Base-by-base conservation (phyloP, 2,113 vertebrate species). In the Xerus inauris region DNA sequence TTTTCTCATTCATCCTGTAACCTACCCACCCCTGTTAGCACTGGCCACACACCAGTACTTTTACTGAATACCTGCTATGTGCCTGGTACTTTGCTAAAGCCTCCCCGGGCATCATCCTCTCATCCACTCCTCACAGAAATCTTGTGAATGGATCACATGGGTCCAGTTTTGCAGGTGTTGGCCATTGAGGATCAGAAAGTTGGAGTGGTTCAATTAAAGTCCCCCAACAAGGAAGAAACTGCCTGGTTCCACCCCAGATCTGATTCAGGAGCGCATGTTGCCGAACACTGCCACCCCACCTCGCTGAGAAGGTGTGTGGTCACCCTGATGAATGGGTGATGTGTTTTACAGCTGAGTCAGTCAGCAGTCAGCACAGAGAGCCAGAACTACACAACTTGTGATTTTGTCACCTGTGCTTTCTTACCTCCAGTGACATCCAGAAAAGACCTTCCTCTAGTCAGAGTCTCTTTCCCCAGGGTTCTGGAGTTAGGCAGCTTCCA, bases 381-480 rank as follows among this genome's bases (percentile, higher is more conserved):
- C 28, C 13, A 8, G 93, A 40, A 20, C 80, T 75, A 40, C 40
- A 71, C 13, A 26, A 40, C n/a, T 1, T 28, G 47, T 69, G 80
- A 87, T 20, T 35, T 28, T 45, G 64, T 54, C 64, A 32, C 75
- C 47, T 17, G 5, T 20, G 47, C 69, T 57, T 77, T 62, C 67
- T 54, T 71, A 22, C 10, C 49, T 51, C 69, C 24, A 1, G 6
- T 24, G 73, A 64, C 49, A 73, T 32, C 87, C 6, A 22, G 84
- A 49, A 51, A 80, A 87, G 40, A 19, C 45, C 71, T 94, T 96
- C 84, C 88, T 77, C 84, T 85, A 54, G 28, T 38, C 26, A 72
- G 22, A 59, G 19, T n/a, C 73, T 38, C 45, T 82, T 86, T 76
- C 32, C 24, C 12, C 12, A 40, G 79, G 47, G 14, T 38, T 51